Base-by-base conservation (phyloP, 2,888 invertebrate genomes). In the Polylopha cassiicola region DNA sequence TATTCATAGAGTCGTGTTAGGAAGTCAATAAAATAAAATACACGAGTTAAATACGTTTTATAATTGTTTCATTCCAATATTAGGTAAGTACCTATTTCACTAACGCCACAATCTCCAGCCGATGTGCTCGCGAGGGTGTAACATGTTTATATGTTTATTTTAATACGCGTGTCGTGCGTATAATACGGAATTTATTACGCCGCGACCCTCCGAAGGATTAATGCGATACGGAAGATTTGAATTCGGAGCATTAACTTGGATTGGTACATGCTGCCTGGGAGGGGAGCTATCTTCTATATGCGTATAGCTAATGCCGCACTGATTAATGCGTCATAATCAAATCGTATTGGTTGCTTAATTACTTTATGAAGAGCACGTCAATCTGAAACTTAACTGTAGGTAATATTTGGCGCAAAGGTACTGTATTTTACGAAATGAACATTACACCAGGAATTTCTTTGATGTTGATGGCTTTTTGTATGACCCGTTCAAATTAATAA, bases 91-190 rank as follows among this genome's bases (percentile, higher is more conserved):
- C 8, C 20, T 13, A 20, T 20, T 23, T 13, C 28, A 21, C 26
- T 20, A 28, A 9, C 28, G 47, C 50, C 27, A 53, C 27, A 48
- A 36, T 43, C 49, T 44, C 65, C 52, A 65, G 59, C 55, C 57
- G 59, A 55, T 65, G 65, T 72, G 56, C 70, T 50, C 57, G 67
- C 50, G 73, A 76, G 82, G 80, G 80, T 76, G 80, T 77, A 68
- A 75, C 78, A 75, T 84, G 81, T 85, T 84, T 86, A 85, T 85
- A 80, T 84, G 82, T 84, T 82, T 84, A 86, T 86, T 86, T 85
- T 85, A 86, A 86, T 86, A 85, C 86, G 84, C 84, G 84, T 82
- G 85, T 85, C 85, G 84, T 66, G 82, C 81, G 84, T 82, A 84
- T 86, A 85, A 84, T 85, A 81, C 77, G 76, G 81, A 82, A 84